phyloP scores from a whole-genome alignment of 1,140 invertebrate genomes.

The Drosophila truncata region DNA sequence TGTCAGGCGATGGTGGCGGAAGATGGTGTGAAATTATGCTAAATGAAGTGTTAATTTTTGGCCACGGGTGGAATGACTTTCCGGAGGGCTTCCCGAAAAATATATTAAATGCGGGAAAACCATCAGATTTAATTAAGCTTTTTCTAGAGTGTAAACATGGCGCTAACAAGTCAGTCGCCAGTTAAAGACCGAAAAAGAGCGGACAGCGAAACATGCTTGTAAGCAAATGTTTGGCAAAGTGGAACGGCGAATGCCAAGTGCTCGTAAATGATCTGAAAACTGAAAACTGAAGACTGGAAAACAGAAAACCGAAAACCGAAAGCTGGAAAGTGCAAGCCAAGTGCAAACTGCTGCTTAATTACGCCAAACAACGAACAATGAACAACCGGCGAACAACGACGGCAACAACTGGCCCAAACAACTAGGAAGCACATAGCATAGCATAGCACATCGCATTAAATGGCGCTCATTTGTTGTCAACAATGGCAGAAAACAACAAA shows the following conservation, averaged over 20 bases:
- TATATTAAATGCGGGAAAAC: constrained; percentile 17
- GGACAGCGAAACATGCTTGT: constrained; percentile 78
- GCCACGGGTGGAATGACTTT: constrained; percentile 21
- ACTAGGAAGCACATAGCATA: constrained; percentile 62
- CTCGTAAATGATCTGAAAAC: constrained; percentile 51
- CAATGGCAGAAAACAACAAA: constrained; percentile 22
- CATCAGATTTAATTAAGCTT: constrained; percentile 26
- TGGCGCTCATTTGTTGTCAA: constrained; percentile 66
- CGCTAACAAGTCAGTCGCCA: constrained; percentile 63
- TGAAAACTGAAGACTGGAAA: constrained; percentile 25
- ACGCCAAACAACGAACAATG: constrained; percentile 65
- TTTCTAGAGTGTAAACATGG: constrained; percentile 58
- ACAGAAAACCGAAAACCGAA: constrained; percentile 33
- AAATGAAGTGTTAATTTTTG: constrained; percentile 77
- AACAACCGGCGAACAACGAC: constrained; percentile 39
- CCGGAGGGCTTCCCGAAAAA: background rate
- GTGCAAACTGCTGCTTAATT: constrained; percentile 60
- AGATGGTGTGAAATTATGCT: constrained; percentile 67
- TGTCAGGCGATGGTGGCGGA: constrained; percentile 32
- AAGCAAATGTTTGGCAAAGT: constrained; percentile 78
- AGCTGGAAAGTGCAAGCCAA: constrained; percentile 62
- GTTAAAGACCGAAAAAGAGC: constrained; percentile 39
- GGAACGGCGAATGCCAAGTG: constrained; percentile 57
- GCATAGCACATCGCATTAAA: constrained; percentile 54
- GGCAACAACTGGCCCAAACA: constrained; percentile 30